Evolutionary conservation across 1,140 invertebrate genomes (phyloP), one percentile per base, ranked within the genome.

Genomic region (Aphaenogaster ashmeadi): DNA sequence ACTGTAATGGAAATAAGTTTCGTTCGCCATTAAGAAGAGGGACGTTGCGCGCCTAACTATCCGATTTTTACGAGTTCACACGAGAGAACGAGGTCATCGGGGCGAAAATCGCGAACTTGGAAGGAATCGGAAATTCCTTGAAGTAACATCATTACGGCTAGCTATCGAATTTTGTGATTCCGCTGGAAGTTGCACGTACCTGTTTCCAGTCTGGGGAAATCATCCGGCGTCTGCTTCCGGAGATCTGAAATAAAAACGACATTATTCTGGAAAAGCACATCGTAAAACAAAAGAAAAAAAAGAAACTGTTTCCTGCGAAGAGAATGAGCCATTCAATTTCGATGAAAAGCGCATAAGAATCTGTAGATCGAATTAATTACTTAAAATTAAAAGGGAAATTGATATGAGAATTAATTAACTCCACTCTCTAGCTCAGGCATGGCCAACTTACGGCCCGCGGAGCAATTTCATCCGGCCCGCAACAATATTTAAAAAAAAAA

Each of bases 141-240:
- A 78, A 89, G 60, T 78, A 41, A 36, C n/a, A 38, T 54, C 38
- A 13, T 52, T 60, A 60, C n/a, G 8, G 7, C 13, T 21, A 50
- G 38, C 13, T 52, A 80, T 60, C 15, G 41, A 62, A 27, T 50
- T 62, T 60, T 21, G 11, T 13, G 18, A 56, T 52, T 27, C 36
- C 33, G 44, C 2, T 47, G n/a, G 21, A 50, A 50, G 11, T 66
- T 47, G 3, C 33, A 94, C 93, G 75, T 95, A 95, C 95, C 95
- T 93, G 95, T 94, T 88, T 95, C 95, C 50, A 95, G 79, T 84
- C 94, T 94, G 5, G 94, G 94, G 89, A 93, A 95, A 75, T 95
- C 95, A 78, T 94, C 94, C 89, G 93, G 93, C 41, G 93, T 92
- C 92, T 95, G 95, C 87, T 95, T 95, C 85, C 95, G 89, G 79